Evolutionary conservation across 2,888 invertebrate genomes (phyloP).

Genomic region (Agonopterix arenella): DNA sequence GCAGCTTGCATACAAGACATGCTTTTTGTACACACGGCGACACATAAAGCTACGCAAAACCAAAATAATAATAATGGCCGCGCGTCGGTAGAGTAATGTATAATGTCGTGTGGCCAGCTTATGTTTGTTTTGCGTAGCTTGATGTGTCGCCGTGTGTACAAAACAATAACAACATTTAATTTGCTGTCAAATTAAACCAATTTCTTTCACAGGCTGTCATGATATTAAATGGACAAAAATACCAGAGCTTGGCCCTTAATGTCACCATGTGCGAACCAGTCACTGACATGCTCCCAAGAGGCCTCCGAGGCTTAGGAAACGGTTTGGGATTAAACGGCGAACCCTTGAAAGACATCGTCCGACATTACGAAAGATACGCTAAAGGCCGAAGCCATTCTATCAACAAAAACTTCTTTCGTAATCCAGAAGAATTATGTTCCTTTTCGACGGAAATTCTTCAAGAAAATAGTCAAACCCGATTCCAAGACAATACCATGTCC

Average conservation of each 20-base stretch:
- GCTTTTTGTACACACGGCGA: too few species aligned
- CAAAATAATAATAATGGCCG: too few species aligned
- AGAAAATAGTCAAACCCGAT: neutral
- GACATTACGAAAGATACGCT: constrained; percentile 39
- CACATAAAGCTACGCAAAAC: too few species aligned
- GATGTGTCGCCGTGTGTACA: too few species aligned
- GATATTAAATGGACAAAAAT: constrained; percentile 47
- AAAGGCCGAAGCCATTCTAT: constrained; percentile 23
- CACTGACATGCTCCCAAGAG: constrained; percentile 42
- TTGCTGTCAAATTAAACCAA: neutral
- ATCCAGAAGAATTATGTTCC: constrained; percentile 2
- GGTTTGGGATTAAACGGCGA: constrained; percentile 45
- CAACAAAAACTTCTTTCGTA: constrained; percentile 21
- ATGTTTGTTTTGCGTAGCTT: too few species aligned
- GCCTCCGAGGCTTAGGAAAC: constrained; percentile 36
- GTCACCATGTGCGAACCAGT: constrained; percentile 30
- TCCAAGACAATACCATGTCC: neutral
- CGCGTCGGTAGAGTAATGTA: too few species aligned
- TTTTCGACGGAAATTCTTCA: neutral
- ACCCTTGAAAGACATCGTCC: constrained; percentile 37
- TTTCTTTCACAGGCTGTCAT: constrained; percentile 51
- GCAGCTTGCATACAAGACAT: too few species aligned
- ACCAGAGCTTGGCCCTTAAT: constrained; percentile 37
- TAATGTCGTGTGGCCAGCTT: too few species aligned
- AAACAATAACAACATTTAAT: neutral